Percentiles rank a stretch among this genome's conserved stretches.
These are phyloP conservation scores for Globodera ellingtonae DNA, from an alignment of 1,140 invertebrate genomes.

Conservation along the genomic window DNA sequence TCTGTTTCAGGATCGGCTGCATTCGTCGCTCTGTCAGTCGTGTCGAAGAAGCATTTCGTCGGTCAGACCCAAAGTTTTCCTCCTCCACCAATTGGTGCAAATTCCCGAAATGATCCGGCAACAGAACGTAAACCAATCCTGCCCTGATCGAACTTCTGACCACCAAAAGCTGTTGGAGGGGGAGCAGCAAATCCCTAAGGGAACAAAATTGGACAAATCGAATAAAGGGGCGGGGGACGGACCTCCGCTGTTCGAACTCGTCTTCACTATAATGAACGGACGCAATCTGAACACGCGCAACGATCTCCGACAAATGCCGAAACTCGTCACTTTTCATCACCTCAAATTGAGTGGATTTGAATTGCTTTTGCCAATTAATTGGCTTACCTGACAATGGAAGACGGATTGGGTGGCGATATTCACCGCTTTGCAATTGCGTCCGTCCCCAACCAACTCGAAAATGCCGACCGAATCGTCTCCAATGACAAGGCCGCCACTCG, in stretches of 20 bases:
- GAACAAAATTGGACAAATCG: neutral
- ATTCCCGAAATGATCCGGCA: conserved; percentile 47
- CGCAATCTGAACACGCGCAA: conserved; percentile 29
- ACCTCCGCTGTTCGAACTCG: conserved; percentile 18
- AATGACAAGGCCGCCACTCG: conserved; percentile 29
- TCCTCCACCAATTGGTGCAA: conserved; percentile 37
- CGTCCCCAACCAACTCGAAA: conserved; percentile 50
- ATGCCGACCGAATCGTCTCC: conserved; percentile 34
- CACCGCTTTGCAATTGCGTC: conserved; percentile 53
- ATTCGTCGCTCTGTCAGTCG: conserved; percentile 31
- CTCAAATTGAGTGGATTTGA: conserved; percentile 4
- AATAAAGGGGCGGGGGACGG: neutral
- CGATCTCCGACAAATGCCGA: conserved; percentile 30
- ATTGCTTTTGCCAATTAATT: neutral
- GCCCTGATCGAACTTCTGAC: conserved; percentile 5
- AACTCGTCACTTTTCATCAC: conserved; percentile 43
- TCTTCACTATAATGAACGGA: conserved; percentile 18
- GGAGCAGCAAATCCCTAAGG: conserved; percentile 41
- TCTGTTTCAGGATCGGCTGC: conserved; percentile 71
- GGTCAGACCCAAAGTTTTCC: conserved; percentile 18
- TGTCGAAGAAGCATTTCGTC: neutral
- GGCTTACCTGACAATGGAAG: conserved; percentile 45
- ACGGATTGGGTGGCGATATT: conserved; percentile 41
- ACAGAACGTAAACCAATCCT: conserved; percentile 14
- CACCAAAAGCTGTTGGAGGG: conserved; percentile 9